Conservation (phyloP, 2,797 vertebrate genomes). For the Orientallactaga sibirica region DNA sequence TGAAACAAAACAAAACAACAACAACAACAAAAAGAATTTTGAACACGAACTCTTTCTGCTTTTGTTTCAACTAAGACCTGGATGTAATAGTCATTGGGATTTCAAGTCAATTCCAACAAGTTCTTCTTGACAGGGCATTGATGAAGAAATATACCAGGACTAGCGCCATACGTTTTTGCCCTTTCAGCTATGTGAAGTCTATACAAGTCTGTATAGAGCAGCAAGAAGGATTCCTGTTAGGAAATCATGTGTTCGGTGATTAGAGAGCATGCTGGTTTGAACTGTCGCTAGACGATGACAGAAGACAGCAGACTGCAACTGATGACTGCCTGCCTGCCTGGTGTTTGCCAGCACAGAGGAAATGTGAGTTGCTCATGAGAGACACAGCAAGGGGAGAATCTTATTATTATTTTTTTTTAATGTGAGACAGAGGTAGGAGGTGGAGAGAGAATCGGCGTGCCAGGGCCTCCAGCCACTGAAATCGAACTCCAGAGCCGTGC, state of each 20-base stretch:
- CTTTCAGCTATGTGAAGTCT: neutral
- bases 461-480: too few relatives aligned
- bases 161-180: neutral
- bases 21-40: neutral
- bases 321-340: too few relatives aligned
- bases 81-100: neutral
- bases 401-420: too few relatives aligned
- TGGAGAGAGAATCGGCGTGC: neutral
- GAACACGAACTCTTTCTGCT: neutral
- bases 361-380: too few relatives aligned
- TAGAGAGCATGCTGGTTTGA: too few relatives aligned
- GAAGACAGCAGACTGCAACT: too few relatives aligned
- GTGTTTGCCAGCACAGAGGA: too few relatives aligned
- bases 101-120: neutral
- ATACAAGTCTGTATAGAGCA: neutral
- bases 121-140: neutral
- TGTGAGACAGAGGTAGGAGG: too few relatives aligned
- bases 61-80: conserved; percentile 3
- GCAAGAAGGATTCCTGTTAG: neutral
- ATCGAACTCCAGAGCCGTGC: too few relatives aligned
- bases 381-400: too few relatives aligned
- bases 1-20: neutral
- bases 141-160: neutral
- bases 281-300: too few relatives aligned
- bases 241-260: neutral